Evolutionary conservation across 2,113 vertebrate genomes (phyloP), one percentile per base, ranked within the genome.

Genomic region (Thalassoma bifasciatum): DNA sequence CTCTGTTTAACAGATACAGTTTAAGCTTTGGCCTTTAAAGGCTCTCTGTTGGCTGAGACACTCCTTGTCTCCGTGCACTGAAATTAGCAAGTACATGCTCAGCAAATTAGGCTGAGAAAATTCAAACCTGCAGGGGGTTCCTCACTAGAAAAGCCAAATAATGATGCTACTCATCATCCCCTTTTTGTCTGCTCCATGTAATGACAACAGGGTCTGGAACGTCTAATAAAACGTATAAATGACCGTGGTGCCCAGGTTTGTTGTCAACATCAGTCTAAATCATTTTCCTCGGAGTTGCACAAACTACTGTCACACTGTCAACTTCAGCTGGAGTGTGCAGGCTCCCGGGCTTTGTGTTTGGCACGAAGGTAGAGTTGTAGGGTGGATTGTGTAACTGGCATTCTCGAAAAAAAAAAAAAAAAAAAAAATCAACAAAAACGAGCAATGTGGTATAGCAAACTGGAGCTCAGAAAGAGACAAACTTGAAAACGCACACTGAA

Each of bases 51-150:
- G 49, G 52, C 8, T 36, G 9, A 16, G 13, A 22, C 2, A 8
- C 17, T 68, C 17, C 13, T 13, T 52, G 52, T 77, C 37, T 50
- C 58, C 8, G 50, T 70, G 54, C 12, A 26, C 36, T 50, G 16
- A 72, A 67, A 49, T 64, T 62, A 67, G 24, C 34, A 71, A 36
- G 26, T 44, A 66, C 51, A 75, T 50, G 40, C 24, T 57, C 53
- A 75, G 24, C 30, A 65, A 72, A 82, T 79, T 47, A 62, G 70
- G 50, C 44, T 57, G 36, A 38, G 52, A 17, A 51, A 64, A 16
- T 74, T 81, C 46, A 56, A n/a, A 8, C 14, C 62, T 51, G 56
- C n/a, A 59, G 56, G 23, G 44, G 50, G 3, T 71, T 54, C 4
- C 36, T 65, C 53, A 51, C 56, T 30, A 19, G 8, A 68, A 61